These are phyloP conservation scores for Epsilonema sp. DNA, from an alignment of 2,888 invertebrate genomes.

Conservation along the genomic window DNA sequence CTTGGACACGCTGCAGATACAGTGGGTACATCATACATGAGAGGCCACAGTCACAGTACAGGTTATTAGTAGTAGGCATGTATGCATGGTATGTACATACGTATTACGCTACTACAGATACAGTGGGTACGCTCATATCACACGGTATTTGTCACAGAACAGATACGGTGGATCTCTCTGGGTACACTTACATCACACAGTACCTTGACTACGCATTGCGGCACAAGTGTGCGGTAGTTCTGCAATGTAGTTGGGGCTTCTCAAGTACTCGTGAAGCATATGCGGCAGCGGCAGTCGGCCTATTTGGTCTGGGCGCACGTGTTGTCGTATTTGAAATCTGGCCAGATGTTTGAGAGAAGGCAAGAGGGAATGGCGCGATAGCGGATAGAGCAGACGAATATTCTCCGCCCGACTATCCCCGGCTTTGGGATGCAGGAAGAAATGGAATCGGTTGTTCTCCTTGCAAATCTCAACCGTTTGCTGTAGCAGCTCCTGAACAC, in stretches of 20 bases:
- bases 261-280: conserved; percentile 30
- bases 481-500: conserved; percentile 50
- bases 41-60: too few relatives aligned
- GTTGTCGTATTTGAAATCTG: conserved; percentile 49
- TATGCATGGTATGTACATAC: too few relatives aligned
- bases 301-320: conserved; percentile 47
- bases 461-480: conserved; percentile 49
- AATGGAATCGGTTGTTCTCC: conserved; percentile 3
- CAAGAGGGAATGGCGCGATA: conserved; percentile 49
- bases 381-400: conserved; percentile 51
- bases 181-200: too few relatives aligned
- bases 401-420: neutral
- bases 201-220: too few relatives aligned
- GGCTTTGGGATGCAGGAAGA: conserved; percentile 4
- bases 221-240: conserved; percentile 8
- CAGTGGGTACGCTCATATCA: too few relatives aligned
- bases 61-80: too few relatives aligned
- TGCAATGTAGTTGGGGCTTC: conserved; percentile 29
- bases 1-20: too few relatives aligned
- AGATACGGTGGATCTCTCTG: too few relatives aligned
- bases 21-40: too few relatives aligned
- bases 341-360: conserved; percentile 51
- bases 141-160: too few relatives aligned
- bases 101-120: too few relatives aligned
- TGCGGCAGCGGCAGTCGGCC: conserved; percentile 47